A percentile compares a stretch with the other conserved stretches of the same genome.
These are phyloP conservation scores for Neotoma lepida DNA, from an alignment of 2,113 vertebrate genomes.

Conservation along the genomic window DNA sequence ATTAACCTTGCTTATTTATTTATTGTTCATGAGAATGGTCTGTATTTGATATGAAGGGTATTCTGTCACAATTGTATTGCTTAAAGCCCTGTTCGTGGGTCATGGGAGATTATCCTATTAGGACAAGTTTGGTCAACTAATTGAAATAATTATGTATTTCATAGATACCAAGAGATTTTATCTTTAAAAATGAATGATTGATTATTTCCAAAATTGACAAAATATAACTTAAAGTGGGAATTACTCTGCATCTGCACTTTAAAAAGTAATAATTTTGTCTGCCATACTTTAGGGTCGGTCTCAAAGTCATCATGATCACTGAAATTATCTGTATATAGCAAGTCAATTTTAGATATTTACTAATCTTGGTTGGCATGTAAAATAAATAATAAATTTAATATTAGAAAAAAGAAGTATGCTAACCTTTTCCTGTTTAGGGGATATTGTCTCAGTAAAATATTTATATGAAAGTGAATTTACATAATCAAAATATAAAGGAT, in stretches of 20 bases:
- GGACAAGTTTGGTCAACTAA: not conserved
- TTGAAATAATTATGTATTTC: slow-evolving; percentile 23
- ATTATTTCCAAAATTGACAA: slow-evolving; percentile 5
- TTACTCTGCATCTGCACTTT: not conserved
- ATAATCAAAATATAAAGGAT: slow-evolving; percentile 15
- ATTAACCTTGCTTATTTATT: not conserved
- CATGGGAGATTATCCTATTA: not conserved
- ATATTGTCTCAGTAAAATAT: slow-evolving; percentile 21
- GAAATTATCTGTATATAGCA: not conserved
- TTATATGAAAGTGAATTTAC: not conserved
- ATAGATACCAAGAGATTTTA: not conserved
- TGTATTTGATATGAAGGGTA: not conserved
- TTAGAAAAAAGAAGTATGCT: no score
- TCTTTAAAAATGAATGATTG: slow-evolving; percentile 20
- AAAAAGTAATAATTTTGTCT: not conserved
- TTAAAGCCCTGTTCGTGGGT: not conserved
- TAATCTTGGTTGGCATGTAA: no score
- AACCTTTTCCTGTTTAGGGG: not conserved
- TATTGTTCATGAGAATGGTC: not conserved
- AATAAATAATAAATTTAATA: no score
- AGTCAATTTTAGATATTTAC: not conserved
- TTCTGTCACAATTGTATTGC: not conserved
- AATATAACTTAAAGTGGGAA: not conserved
- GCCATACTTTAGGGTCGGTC: not conserved
- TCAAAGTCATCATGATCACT: not conserved